phyloP scores from a whole-genome alignment of 2,888 invertebrate species.

The Cetonia aurata region DNA sequence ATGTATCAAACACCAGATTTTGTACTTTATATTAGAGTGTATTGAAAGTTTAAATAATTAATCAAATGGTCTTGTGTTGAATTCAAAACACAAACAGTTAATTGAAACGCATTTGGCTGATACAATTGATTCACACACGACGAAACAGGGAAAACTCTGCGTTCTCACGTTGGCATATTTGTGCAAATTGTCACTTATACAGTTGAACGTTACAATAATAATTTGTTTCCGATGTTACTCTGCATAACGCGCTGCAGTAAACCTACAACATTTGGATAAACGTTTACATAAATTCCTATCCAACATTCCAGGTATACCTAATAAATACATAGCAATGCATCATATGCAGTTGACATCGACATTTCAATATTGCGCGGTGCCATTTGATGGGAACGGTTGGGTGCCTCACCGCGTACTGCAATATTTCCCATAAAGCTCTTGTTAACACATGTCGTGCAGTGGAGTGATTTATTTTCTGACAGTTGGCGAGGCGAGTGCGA shows the following conservation, averaged over 20 bases:
- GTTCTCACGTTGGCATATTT: no score
- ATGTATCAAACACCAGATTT: no score
- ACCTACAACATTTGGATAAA: slow-evolving; percentile 1
- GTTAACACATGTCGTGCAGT: slow-evolving; percentile 34
- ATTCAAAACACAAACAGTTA: no score
- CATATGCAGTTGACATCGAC: slow-evolving; percentile 37
- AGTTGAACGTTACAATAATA: slow-evolving; percentile 27
- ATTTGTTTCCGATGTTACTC: slow-evolving; percentile 21
- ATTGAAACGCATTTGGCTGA: no score
- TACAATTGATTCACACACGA: no score
- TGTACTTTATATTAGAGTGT: no score
- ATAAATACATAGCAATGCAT: slow-evolving; percentile 28
- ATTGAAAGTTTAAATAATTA: no score
- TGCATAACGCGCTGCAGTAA: background rate
- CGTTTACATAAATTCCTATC: background rate
- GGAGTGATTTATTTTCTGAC: slow-evolving; percentile 24
- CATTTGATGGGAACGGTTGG: slow-evolving; percentile 22
- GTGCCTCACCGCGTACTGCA: slow-evolving; percentile 4
- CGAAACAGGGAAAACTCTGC: no score
- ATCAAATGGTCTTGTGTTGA: no score
- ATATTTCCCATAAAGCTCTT: slow-evolving; percentile 32
- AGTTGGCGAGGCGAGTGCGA: background rate
- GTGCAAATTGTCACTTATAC: background rate
- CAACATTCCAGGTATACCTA: slow-evolving; percentile 30
- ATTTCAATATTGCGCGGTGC: slow-evolving; percentile 36